Base-by-base conservation (phyloP, 2,113 vertebrate species). In the Ochotona princeps region DNA sequence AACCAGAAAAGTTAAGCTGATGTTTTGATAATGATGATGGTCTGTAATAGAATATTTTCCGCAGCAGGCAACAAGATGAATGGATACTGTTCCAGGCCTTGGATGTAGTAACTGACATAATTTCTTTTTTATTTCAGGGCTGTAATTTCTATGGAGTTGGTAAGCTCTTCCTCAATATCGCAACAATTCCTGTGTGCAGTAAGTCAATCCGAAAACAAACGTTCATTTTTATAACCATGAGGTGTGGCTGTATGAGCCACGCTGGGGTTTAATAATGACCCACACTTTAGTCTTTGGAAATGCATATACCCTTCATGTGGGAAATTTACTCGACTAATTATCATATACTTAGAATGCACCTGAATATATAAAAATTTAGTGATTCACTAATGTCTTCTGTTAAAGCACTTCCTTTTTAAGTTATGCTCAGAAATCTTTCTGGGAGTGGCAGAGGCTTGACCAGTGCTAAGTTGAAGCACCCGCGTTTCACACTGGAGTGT, bases 351-450 rank as follows among this genome's bases (percentile, higher is more conserved):
- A 67, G 13, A 89, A 60, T 81, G 38, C 2, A 63, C 67, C 87
- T 87, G 73, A 17, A 6, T 69, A 30, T 54, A 10, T 30, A 10
- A 65, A n/a, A 89, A 94, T 51, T 69, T 51, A 83, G 57, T 84
- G 11, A 0, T 76, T 74, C n/a, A 9, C 1, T 79, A 47, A 32
- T 38, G 2, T 66, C 28, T 51, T 85, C 76, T 79, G 54, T 57
- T 57, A 44, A 44, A 44, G 10, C 84, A 94, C 69, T 85, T 81
- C 93, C 74, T 80, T 88, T 66, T 51, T 57, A 66, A 79, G 63
- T 4, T 72, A 54, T 10, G 66, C 32, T 76, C 61, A 74, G 35
- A 84, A 66, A 20, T 76, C 26, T 17, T 92, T 79, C 49, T 83
- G 73, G 28, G 6, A 78, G 20, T 44, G 38, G 38, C 3, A 44